These are phyloP conservation scores for Andrena camellia DNA, from an alignment of 2,888 invertebrate species.

Conservation along the genomic window DNA sequence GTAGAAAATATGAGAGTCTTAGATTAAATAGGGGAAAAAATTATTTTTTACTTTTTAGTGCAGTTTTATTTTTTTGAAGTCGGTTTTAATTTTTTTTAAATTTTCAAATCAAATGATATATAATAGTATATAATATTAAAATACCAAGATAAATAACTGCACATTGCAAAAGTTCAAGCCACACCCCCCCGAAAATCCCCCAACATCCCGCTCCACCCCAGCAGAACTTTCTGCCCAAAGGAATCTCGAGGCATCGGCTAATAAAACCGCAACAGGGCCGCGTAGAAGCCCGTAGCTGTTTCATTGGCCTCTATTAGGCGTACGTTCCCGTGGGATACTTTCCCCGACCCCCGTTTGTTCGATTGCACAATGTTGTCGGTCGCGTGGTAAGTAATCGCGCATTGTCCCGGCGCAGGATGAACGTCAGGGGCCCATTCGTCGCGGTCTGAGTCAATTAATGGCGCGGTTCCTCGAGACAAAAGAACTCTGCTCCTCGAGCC, in stretches of 20 bases:
- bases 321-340: constrained; percentile 46
- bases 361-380: constrained; percentile 51
- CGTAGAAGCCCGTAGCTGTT: constrained; percentile 5
- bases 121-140: too few relatives aligned
- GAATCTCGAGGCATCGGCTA: constrained; percentile 6
- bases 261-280: constrained; percentile 8
- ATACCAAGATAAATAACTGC: too few relatives aligned
- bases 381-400: constrained; percentile 63
- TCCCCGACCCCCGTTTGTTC: constrained; percentile 46
- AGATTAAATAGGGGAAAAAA: too few relatives aligned
- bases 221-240: not conserved
- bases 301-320: constrained; percentile 20
- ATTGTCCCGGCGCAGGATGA: constrained; percentile 56
- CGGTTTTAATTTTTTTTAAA: too few relatives aligned
- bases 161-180: too few relatives aligned
- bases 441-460: constrained; percentile 67
- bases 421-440: constrained; percentile 40
- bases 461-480: constrained; percentile 64
- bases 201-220: too few relatives aligned
- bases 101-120: too few relatives aligned
- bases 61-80: too few relatives aligned
- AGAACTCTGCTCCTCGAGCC: constrained; percentile 70
- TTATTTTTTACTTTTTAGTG: too few relatives aligned
- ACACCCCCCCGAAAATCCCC: too few relatives aligned
- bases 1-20: too few relatives aligned